phyloP scores from a whole-genome alignment of 1,140 invertebrate species.

The Pogonognathellus flavescens region DNA sequence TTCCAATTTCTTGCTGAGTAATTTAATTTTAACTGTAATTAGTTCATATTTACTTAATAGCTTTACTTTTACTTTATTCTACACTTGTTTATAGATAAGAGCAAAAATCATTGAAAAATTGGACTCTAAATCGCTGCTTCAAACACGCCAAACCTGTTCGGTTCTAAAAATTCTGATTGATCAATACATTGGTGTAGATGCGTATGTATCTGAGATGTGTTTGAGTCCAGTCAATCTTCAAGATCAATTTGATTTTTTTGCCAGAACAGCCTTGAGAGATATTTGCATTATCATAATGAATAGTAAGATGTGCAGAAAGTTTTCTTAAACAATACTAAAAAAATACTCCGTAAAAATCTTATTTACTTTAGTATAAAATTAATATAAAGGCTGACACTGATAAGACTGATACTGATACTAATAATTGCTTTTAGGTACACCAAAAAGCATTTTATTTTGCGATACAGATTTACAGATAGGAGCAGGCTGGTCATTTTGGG shows the following conservation, averaged over 20 bases:
- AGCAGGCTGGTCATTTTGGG: background rate
- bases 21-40: no score
- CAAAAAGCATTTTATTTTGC: background rate
- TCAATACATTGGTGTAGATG: background rate
- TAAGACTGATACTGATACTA: no score
- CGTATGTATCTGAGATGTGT: background rate
- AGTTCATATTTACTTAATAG: no score
- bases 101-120: constrained; percentile 10
- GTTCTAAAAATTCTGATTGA: background rate
- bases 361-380: no score
- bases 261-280: background rate
- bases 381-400: no score
- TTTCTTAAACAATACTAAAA: background rate
- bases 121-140: background rate
- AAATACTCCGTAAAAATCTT: no score
- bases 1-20: no score
- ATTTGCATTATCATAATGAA: background rate
- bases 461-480: background rate
- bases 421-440: background rate
- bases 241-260: background rate
- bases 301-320: background rate
- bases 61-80: no score
- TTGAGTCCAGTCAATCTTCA: background rate
- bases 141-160: background rate
- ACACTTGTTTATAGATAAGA: background rate